Percentiles rank a stretch among this genome's conserved stretches.
These are phyloP conservation scores for Hippopotamyrus pictus DNA, from an alignment of 2,797 vertebrate genomes.

Conservation along the genomic window DNA sequence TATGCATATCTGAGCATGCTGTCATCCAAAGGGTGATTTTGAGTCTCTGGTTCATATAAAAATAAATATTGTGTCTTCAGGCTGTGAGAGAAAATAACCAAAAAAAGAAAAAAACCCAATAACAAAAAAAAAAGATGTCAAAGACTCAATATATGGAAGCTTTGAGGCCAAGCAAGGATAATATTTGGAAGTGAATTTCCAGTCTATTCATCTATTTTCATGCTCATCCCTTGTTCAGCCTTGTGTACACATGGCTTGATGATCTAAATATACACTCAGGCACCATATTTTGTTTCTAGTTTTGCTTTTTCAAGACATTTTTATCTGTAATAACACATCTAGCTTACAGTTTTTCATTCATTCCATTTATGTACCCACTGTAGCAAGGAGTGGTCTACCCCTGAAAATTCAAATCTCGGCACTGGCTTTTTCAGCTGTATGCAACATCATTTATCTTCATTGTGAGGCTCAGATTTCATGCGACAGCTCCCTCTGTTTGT, in stretches of 20 bases:
- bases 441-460: slow-evolving; percentile 5
- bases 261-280: not conserved
- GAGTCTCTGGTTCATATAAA: not conserved
- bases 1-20: not conserved
- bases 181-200: not conserved
- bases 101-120: not conserved
- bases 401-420: not conserved
- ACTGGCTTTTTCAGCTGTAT: not conserved
- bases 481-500: not conserved
- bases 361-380: not conserved
- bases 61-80: not conserved
- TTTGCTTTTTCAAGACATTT: not conserved
- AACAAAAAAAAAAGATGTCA: not conserved
- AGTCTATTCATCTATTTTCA: not conserved
- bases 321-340: not conserved
- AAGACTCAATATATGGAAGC: not conserved
- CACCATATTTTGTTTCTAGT: not conserved
- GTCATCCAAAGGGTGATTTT: not conserved
- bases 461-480: not conserved
- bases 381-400: not conserved
- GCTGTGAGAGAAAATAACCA: not conserved
- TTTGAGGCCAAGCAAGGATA: not conserved
- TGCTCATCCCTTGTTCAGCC: not conserved
- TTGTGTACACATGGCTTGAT: not conserved
- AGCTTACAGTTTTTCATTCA: not conserved